Percentiles rank a stretch among this genome's conserved stretches.
Evolutionary conservation across 1,140 invertebrate species (phyloP).

Genomic region (Colletes gigas): DNA sequence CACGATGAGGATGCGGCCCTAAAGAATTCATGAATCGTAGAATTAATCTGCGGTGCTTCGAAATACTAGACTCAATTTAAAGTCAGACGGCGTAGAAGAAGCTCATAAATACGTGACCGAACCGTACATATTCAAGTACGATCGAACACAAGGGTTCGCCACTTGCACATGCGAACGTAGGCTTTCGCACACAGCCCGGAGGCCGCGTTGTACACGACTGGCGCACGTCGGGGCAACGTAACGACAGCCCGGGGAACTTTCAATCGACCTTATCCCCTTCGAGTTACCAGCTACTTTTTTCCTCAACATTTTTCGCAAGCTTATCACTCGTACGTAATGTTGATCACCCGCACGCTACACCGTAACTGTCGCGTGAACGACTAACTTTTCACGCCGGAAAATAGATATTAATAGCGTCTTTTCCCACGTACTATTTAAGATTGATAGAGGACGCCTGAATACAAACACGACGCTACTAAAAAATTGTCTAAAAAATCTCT

Average conservation of each 20-base stretch:
- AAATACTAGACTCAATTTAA: conserved; percentile 60
- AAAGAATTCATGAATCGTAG: conserved; percentile 61
- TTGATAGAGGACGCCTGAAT: conserved; percentile 12
- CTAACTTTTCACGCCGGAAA: conserved; percentile 28
- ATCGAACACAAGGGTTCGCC: conserved; percentile 13
- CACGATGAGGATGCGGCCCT: conserved; percentile 42
- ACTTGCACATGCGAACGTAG: background rate
- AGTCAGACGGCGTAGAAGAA: conserved; percentile 54
- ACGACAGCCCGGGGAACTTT: conserved; percentile 62
- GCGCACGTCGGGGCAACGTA: conserved; percentile 33
- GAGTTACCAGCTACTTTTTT: conserved; percentile 24
- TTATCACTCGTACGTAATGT: conserved; percentile 21
- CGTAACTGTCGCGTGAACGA: conserved; percentile 38
- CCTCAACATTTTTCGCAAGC: conserved; percentile 19
- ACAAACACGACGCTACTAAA: background rate
- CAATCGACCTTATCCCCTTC: conserved; percentile 42
- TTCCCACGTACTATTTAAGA: conserved; percentile 38
- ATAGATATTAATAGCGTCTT: conserved; percentile 44
- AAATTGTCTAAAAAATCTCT: conserved; percentile 8
- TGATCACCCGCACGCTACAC: conserved; percentile 3
- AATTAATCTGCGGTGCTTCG: conserved; percentile 56
- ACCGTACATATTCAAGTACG: conserved; percentile 13
- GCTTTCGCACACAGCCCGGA: background rate
- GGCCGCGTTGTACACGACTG: background rate
- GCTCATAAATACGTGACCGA: conserved; percentile 64